These are phyloP conservation scores for Kradibia gibbosae DNA, from an alignment of 1,140 invertebrate genomes.

Conservation along the genomic window DNA sequence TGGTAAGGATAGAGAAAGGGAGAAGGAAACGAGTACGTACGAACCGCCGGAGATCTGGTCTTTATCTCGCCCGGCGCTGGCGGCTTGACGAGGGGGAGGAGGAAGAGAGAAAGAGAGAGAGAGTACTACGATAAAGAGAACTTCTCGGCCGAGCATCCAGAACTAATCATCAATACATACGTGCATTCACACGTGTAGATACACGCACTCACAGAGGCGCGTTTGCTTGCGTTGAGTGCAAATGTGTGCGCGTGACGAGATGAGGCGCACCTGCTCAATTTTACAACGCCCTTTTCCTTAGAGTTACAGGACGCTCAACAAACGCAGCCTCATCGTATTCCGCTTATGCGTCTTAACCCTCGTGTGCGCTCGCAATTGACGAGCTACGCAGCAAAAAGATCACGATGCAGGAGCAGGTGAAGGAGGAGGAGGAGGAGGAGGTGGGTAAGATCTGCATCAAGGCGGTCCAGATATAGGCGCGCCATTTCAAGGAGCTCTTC, in stretches of 20 bases:
- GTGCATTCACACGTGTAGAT: conserved; percentile 12
- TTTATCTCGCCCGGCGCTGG: conserved; percentile 20
- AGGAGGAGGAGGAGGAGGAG: not conserved
- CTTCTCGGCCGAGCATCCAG: conserved; percentile 39
- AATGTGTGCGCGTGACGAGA: not conserved
- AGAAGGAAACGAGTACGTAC: conserved; percentile 12
- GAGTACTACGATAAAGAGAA: no score
- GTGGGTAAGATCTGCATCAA: not conserved
- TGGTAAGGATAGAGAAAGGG: not conserved
- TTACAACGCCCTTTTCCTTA: not conserved
- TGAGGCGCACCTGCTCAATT: conserved; percentile 49
- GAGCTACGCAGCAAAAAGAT: no score
- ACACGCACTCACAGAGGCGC: not conserved
- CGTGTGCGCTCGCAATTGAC: no score
- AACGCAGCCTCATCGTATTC: no score
- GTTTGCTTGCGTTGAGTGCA: not conserved
- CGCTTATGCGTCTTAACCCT: no score
- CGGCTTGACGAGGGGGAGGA: not conserved
- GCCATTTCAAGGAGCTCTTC: conserved; percentile 24
- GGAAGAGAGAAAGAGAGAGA: no score
- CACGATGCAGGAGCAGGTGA: no score
- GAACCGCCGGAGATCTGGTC: conserved; percentile 10
- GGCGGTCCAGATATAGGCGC: conserved; percentile 8
- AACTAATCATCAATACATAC: conserved; percentile 55
- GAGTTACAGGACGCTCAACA: no score